Evolutionary conservation across 1,140 invertebrate genomes (phyloP).

Genomic region (Neodiprion pinetum): DNA sequence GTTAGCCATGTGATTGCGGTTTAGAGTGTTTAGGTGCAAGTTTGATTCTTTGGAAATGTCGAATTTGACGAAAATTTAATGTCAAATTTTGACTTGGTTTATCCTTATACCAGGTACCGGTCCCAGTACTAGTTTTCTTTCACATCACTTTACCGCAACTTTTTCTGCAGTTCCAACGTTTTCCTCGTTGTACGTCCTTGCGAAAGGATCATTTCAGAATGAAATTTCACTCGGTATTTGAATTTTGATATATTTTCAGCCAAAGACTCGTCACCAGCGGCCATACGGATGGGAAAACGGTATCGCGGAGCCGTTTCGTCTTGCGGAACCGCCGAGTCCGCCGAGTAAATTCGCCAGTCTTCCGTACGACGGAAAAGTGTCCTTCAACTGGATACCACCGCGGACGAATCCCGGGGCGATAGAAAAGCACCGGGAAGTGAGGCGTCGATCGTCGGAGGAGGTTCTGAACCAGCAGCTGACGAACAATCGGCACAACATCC

Average conservation of each 20-base stretch:
- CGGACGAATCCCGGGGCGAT: constrained; percentile 72
- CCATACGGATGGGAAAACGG: constrained; percentile 76
- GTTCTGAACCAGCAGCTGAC: constrained; percentile 38
- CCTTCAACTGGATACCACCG: constrained; percentile 69
- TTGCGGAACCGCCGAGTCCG: constrained; percentile 64
- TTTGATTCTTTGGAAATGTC: too few species aligned
- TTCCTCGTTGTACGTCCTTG: too few species aligned
- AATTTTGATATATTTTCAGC: constrained; percentile 58
- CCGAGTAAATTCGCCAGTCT: constrained; percentile 72
- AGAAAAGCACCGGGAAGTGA: constrained; percentile 79
- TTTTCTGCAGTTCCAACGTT: too few species aligned
- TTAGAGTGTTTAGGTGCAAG: too few species aligned
- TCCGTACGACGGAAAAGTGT: constrained; percentile 63
- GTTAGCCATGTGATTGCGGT: too few species aligned
- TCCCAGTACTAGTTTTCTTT: too few species aligned
- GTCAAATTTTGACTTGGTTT: too few species aligned
- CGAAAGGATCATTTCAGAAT: too few species aligned
- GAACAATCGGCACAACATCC: constrained; percentile 39
- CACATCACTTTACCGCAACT: too few species aligned
- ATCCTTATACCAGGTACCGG: too few species aligned
- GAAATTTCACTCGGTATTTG: too few species aligned
- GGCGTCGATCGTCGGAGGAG: constrained; percentile 63
- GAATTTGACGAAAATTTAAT: too few species aligned
- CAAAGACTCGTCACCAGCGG: constrained; percentile 75
- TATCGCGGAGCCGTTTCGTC: constrained; percentile 53